A percentile compares a stretch with the other conserved stretches of the same genome.
Evolutionary conservation across 37 sponge, comb jelly and placozoan genomes (phyloP).

Genomic region (Cliona cf. orientalis): DNA sequence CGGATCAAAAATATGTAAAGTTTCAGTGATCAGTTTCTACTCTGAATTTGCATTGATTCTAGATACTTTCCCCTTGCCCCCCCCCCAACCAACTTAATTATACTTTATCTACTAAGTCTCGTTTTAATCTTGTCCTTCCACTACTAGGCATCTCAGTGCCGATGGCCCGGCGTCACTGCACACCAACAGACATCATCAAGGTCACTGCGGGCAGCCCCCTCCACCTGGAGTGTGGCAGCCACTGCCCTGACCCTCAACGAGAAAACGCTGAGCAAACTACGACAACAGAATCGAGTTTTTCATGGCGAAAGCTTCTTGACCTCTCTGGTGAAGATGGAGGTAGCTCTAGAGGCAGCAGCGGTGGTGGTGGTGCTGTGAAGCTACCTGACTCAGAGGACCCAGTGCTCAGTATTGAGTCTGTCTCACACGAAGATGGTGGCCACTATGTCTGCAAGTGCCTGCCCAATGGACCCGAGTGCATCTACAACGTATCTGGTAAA

Average conservation of each 20-base stretch:
- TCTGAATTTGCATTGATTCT: too few relatives aligned
- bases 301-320: neutral
- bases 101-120: neutral
- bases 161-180: neutral
- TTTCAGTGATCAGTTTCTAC: too few relatives aligned
- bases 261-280: neutral
- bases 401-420: neutral
- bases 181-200: neutral
- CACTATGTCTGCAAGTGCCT: constrained; percentile 25
- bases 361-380: neutral
- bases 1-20: too few relatives aligned
- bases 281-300: neutral
- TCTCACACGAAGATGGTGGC: constrained; percentile 11
- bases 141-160: constrained; percentile 5
- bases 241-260: constrained; percentile 1
- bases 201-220: neutral
- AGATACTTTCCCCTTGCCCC: too few relatives aligned
- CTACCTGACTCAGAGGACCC: neutral
- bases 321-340: neutral
- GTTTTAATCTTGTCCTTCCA: neutral
- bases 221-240: constrained; percentile 5
- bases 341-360: neutral
- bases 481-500: constrained; percentile 21
- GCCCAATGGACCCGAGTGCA: constrained; percentile 8
- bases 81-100: neutral